Base-by-base conservation (phyloP, 2,113 vertebrate species). In the Sakesphorus luctuosus region DNA sequence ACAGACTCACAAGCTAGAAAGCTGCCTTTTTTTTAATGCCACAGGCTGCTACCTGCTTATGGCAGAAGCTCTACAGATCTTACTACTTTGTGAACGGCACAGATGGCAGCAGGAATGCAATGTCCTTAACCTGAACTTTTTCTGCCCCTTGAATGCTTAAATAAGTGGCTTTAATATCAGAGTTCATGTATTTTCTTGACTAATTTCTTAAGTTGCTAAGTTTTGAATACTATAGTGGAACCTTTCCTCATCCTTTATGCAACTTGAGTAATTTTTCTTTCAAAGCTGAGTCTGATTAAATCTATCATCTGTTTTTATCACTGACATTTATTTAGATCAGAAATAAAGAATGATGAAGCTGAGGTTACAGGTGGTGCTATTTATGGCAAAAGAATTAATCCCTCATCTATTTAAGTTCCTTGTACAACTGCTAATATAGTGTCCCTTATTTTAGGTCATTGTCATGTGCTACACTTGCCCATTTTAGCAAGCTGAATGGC, bases 341-440 rank as follows among this genome's bases (percentile, higher is more conserved):
- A 89, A 95, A 88, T 87, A 90, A 94, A 92, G 90, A 84, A 71
- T 6, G 61, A 90, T 72, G 88, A 86, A 89, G 80, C 86, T 89
- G 90, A 84, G 36, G 72, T 90, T 94, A 92, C 83, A 90, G 82
- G 86, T 94, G 71, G 79, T 43, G 23, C 31, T 96, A 93, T 93
- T 95, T 92, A 90, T 79, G 95, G 87, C 61, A 67, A 63, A 86
- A 82, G 90, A 96, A 96, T 95, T 71, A 92, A 90, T 75, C 56
- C 49, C 10, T 77, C 66, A 15, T 89, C 88, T 90, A 87, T 93
- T 93, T 91, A 93, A 72, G 79, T 72, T 91, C 73, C 61, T 61
- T 84, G 59, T 52, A 19, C 59, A 87, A 94, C 24, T 50, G 47
- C 23, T 93, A 96, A 89, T 84, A 92, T 21, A 82, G 66, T 65